A percentile compares a stretch with the other conserved stretches of the same genome.
Evolutionary conservation across 2,888 invertebrate genomes (phyloP).

Genomic region (Dryomyza anilis): DNA sequence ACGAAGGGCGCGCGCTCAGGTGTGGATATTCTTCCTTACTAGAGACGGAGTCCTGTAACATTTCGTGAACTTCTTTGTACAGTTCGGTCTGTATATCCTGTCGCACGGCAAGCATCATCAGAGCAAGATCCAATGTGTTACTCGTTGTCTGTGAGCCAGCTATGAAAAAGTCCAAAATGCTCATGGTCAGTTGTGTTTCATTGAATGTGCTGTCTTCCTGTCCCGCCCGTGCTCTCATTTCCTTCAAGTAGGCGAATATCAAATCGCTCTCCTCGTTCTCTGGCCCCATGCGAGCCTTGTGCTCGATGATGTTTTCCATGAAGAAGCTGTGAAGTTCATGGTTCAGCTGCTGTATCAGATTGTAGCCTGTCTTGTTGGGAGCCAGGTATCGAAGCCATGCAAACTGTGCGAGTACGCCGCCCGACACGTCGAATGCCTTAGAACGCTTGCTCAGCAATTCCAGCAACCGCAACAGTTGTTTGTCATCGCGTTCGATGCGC

Average conservation of each 20-base stretch:
- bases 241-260: conserved; percentile 69
- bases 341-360: conserved; percentile 66
- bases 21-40: conserved; percentile 42
- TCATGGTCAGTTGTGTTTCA: conserved; percentile 70
- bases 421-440: conserved; percentile 66
- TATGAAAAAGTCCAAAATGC: conserved; percentile 71
- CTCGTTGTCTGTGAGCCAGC: conserved; percentile 72
- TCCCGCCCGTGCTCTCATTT: conserved; percentile 62
- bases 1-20: conserved; percentile 58
- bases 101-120: conserved; percentile 67
- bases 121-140: conserved; percentile 67
- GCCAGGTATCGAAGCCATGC: conserved; percentile 70
- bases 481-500: conserved; percentile 61
- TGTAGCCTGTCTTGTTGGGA: conserved; percentile 68
- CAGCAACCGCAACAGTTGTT: conserved; percentile 61
- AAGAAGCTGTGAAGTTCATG: conserved; percentile 64
- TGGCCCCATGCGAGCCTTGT: conserved; percentile 62
- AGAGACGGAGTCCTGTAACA: background rate
- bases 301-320: conserved; percentile 66
- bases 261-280: conserved; percentile 64
- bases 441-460: conserved; percentile 63
- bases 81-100: conserved; percentile 67
- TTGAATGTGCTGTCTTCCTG: conserved; percentile 52
- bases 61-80: conserved; percentile 63
- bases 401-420: conserved; percentile 66